These are phyloP conservation scores for Falco rusticolus DNA, from an alignment of 2,797 vertebrate genomes.

Conservation along the genomic window DNA sequence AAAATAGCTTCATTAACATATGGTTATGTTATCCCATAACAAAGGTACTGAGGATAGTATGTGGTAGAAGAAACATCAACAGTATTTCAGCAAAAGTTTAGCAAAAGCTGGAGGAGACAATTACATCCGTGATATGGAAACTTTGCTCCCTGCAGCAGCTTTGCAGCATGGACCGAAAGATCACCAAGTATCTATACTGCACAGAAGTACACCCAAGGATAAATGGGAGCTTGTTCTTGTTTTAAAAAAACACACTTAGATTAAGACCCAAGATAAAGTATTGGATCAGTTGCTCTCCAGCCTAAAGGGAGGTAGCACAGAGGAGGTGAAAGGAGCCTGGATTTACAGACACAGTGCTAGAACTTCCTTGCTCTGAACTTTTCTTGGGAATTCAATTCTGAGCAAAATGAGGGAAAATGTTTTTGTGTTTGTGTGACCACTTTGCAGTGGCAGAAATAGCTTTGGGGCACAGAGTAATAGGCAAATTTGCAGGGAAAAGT, in stretches of 20 bases:
- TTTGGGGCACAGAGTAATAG: neutral
- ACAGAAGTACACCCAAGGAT: neutral
- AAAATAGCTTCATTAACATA: neutral
- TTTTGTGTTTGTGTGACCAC: neutral
- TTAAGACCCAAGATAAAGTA: neutral
- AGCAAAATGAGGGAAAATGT: neutral
- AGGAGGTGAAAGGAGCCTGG: neutral
- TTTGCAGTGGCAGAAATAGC: neutral
- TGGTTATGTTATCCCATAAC: neutral
- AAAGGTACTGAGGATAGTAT: neutral
- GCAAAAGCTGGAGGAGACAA: neutral
- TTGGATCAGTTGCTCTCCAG: neutral
- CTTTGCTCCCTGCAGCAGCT: neutral
- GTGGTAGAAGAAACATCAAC: neutral
- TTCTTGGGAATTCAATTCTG: neutral
- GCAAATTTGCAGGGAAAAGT: neutral
- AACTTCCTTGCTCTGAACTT: neutral
- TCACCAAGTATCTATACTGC: neutral
- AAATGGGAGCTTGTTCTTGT: neutral
- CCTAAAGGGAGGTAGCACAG: neutral
- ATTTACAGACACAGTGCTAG: neutral
- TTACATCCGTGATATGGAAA: neutral
- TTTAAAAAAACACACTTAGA: neutral
- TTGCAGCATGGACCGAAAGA: neutral
- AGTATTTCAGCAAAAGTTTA: neutral